These are phyloP conservation scores for Malacoraja senta DNA, from an alignment of 2,797 vertebrate genomes.

Conservation along the genomic window DNA sequence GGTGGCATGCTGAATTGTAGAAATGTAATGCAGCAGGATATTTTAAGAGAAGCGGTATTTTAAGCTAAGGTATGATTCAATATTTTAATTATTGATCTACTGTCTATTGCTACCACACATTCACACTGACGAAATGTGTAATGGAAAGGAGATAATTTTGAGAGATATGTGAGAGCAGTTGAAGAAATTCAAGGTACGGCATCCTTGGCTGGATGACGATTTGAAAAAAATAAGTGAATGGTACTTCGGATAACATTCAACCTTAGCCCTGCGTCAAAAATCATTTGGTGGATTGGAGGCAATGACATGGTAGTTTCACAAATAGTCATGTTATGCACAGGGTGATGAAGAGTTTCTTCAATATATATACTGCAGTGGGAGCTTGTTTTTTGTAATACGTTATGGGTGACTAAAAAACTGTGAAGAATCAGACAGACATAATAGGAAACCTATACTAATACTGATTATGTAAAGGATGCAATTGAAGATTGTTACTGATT, in stretches of 20 bases:
- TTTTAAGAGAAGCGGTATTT: not conserved
- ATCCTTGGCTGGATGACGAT: not conserved
- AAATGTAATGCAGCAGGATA: not conserved
- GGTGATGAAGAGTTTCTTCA: conserved; percentile 11
- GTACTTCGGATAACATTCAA: not conserved
- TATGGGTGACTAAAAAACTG: not conserved
- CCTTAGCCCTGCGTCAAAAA: not conserved
- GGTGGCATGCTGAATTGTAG: not conserved
- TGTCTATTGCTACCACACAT: not conserved
- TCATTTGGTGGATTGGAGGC: not conserved
- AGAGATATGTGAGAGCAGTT: not conserved
- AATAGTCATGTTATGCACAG: not conserved
- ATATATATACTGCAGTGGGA: not conserved
- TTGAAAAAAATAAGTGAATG: not conserved
- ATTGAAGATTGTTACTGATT: not conserved
- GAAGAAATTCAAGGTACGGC: not conserved
- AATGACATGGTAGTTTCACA: conserved; percentile 1
- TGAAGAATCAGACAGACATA: not conserved
- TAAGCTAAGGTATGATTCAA: not conserved
- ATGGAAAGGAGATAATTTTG: not conserved
- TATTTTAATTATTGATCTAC: conserved; percentile 15
- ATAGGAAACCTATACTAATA: conserved; percentile 6
- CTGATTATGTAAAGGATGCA: conserved; percentile 31
- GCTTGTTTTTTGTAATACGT: not conserved
- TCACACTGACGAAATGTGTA: not conserved